phyloP scores from a whole-genome alignment of 1,140 invertebrate species.

The Drosophila takahashii region DNA sequence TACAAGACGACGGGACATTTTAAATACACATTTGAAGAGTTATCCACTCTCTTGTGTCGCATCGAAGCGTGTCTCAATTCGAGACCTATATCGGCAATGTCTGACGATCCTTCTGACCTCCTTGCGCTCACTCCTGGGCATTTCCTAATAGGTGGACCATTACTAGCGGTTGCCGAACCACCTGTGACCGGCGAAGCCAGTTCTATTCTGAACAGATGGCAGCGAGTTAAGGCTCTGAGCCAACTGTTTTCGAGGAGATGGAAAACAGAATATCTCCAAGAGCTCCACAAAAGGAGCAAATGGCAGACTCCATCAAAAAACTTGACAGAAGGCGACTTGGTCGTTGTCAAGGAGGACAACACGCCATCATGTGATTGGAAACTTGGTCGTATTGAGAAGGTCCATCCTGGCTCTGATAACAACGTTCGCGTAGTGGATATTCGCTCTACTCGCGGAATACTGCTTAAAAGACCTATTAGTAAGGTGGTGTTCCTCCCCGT shows the following conservation, averaged over 20 bases:
- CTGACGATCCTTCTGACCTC: no score
- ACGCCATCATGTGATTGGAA: neutral
- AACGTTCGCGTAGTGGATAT: no score
- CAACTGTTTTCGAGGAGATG: neutral
- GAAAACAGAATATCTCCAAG: neutral
- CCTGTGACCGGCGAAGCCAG: neutral
- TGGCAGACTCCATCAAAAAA: neutral
- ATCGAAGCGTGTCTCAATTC: neutral
- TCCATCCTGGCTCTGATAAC: no score
- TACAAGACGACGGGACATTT: no score
- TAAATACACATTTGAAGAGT: neutral
- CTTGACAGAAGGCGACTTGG: neutral
- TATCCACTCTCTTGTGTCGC: neutral
- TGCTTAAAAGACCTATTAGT: no score
- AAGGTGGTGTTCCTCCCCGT: no score
- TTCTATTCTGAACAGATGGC: neutral
- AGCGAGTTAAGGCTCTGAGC: neutral
- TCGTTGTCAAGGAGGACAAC: neutral
- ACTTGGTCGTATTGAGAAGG: neutral
- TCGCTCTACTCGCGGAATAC: no score
- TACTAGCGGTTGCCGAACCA: no score
- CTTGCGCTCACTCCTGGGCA: no score
- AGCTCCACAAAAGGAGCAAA: neutral
- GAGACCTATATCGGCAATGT: no score
- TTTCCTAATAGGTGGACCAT: no score